These are phyloP conservation scores for Syngnathoides biaculeatus DNA, from an alignment of 2,113 vertebrate species.

Conservation along the genomic window DNA sequence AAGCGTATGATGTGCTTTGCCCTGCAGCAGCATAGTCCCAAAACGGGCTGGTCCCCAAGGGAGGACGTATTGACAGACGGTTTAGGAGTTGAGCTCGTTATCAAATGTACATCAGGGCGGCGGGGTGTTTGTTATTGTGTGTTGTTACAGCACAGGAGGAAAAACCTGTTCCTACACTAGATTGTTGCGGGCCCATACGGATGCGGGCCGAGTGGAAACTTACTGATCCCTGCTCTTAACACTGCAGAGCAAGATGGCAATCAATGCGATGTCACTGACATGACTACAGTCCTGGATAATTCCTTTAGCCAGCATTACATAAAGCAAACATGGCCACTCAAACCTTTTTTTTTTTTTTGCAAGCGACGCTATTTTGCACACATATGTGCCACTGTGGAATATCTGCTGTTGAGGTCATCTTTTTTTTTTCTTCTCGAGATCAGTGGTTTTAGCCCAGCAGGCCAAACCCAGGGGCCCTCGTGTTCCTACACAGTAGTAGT, in stretches of 20 bases:
- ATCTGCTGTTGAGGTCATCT: background rate
- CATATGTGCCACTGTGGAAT: background rate
- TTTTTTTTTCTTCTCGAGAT: background rate
- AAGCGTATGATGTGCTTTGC: constrained; percentile 20
- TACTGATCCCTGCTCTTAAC: constrained; percentile 44
- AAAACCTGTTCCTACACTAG: constrained; percentile 64
- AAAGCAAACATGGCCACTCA: constrained; percentile 28
- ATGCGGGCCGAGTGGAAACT: constrained; percentile 51
- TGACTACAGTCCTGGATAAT: constrained; percentile 43
- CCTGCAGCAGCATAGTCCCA: constrained; percentile 21
- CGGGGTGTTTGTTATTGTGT: constrained; percentile 41
- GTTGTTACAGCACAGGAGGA: constrained; percentile 46
- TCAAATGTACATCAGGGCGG: constrained; percentile 17
- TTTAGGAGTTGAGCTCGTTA: constrained; percentile 16
- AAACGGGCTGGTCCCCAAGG: background rate
- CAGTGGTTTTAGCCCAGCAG: background rate
- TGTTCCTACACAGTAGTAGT: background rate
- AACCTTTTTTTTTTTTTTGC: constrained; percentile 22
- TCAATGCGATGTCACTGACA: constrained; percentile 53
- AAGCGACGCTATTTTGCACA: constrained; percentile 24
- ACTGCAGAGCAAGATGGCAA: constrained; percentile 54
- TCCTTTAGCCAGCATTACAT: constrained; percentile 43
- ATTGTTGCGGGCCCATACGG: constrained; percentile 53
- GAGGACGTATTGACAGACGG: constrained; percentile 17
- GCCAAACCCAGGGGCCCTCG: background rate